A percentile compares a stretch with the other conserved stretches of the same genome.
Conservation (phyloP, 2,888 invertebrate species). For the Lepidochitona cinerea region DNA sequence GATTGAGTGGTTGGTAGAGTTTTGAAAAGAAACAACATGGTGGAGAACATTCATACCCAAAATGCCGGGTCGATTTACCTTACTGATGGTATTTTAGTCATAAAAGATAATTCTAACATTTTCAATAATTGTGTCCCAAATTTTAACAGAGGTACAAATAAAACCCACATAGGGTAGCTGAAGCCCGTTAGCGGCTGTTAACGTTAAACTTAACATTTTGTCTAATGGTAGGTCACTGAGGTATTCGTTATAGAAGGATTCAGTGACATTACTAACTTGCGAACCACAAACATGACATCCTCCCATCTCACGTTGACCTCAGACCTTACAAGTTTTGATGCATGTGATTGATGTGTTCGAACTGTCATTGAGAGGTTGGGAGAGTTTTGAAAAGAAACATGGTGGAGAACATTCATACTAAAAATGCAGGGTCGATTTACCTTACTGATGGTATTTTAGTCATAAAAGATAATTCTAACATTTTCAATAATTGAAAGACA, state of each 20-base stretch:
- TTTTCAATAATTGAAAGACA: neutral
- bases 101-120: neutral
- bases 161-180: neutral
- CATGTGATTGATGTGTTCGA: no score
- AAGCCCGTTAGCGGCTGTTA: neutral
- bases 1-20: no score
- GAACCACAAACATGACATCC: no score
- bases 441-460: neutral
- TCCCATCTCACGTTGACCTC: no score
- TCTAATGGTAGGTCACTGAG: neutral
- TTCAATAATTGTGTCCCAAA: neutral
- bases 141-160: neutral
- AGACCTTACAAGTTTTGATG: no score
- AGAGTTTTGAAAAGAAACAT: neutral
- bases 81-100: neutral
- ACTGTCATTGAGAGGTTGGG: no score
- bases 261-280: neutral
- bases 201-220: neutral
- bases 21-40: neutral
- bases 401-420: neutral
- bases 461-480: neutral
- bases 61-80: neutral
- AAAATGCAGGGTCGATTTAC: neutral
- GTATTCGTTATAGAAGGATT: neutral
- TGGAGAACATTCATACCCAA: neutral